Base-by-base conservation (phyloP, 2,113 vertebrate species). In the Nothoprocta pentlandii region DNA sequence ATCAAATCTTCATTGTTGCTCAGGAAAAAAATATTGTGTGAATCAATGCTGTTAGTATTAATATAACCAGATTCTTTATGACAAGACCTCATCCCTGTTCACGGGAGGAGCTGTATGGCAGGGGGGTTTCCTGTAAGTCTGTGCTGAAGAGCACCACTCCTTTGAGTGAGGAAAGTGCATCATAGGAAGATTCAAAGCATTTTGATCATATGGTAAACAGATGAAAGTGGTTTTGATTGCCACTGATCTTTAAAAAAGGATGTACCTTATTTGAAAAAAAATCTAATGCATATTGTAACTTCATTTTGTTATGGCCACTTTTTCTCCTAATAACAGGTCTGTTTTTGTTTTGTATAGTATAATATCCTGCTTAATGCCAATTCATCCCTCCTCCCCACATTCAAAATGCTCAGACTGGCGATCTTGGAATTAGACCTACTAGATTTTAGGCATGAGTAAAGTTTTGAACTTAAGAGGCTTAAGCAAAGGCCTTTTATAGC, bases 81-180 rank as follows among this genome's bases (percentile, higher is more conserved):
- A 41, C 87, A 82, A 58, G 4, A 36, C 12, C 93, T 90, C 23
- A 91, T n/a, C 49, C 15, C 59, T 89, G 42, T 77, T 94, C 56
- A 76, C 42, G 51, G 58, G 89, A 93, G 80, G 86, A 94, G 59
- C 81, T 93, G 9, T 61, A 82, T 51, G 58, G 62, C 71, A 44
- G n/a, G 1, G 5, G 49, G 17, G 68, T 92, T 96, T 97, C 95
- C 96, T 96, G 91, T 76, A 78, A 82, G 80, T 95, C 92, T 96
- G 83, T 64, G 30, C 66, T 85, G 53, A 84, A 95, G 67, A 80
- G 71, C 21, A 39, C 22, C 39, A 83, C 47, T 90, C 78, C 91
- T 91, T 56, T 77, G 49, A 80, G 67, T 10, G 67, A 87, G 67
- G 34, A 73, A 91, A 89, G 13, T 63, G 64, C 75, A 83, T 69